Percentiles rank a stretch among this genome's conserved stretches.
These are phyloP conservation scores for Acanthococcus lagerstroemiae DNA, from an alignment of 2,888 invertebrate species.

Conservation along the genomic window DNA sequence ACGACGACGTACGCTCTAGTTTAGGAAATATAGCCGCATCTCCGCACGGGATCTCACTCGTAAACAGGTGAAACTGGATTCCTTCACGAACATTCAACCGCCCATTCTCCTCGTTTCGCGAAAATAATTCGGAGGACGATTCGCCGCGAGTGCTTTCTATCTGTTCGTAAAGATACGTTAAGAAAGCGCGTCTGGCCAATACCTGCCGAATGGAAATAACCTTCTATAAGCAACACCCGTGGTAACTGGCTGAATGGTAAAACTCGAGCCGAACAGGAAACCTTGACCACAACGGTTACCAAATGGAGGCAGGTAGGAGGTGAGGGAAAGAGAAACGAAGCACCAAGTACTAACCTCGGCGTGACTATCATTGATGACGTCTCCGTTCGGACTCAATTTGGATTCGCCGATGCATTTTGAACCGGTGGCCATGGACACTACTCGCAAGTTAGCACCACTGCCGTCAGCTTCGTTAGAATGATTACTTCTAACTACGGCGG, in stretches of 20 bases:
- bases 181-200: constrained; percentile 68
- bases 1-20: too few relatives aligned
- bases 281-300: too few relatives aligned
- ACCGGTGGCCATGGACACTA: constrained; percentile 79
- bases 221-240: too few relatives aligned
- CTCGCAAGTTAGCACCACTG: constrained; percentile 45
- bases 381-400: constrained; percentile 53
- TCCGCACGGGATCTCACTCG: constrained; percentile 83
- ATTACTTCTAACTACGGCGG: constrained; percentile 53
- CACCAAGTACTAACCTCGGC: constrained; percentile 53
- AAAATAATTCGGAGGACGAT: constrained; percentile 35
- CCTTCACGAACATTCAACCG: constrained; percentile 48
- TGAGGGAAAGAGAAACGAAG: not conserved
- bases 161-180: constrained; percentile 63
- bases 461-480: constrained; percentile 33
- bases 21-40: constrained; percentile 77
- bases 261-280: too few relatives aligned
- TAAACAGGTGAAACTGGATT: constrained; percentile 69
- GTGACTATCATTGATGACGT: constrained; percentile 78
- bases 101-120: constrained; percentile 11
- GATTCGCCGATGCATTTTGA: constrained; percentile 77
- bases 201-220: too few relatives aligned
- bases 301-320: too few relatives aligned
- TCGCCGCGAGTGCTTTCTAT: constrained; percentile 43
- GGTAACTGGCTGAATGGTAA: too few relatives aligned